Base-by-base conservation (phyloP, 2,113 vertebrate genomes). In the Antigone vipio region DNA sequence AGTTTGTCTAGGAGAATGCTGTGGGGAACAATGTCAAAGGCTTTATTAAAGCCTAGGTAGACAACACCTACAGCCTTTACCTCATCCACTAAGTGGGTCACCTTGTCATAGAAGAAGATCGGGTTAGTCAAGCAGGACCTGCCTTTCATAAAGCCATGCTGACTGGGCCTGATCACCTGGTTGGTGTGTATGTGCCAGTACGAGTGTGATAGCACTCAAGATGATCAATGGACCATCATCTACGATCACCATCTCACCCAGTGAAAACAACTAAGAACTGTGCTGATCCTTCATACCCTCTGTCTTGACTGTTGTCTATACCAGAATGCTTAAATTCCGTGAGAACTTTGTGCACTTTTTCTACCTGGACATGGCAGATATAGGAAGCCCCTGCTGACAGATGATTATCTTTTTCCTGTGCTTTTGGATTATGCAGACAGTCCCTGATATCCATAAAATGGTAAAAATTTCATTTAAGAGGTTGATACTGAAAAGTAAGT, bases 321-420 rank as follows among this genome's bases (percentile, higher is more conserved):
- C 1, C 11, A 34, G 19, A 38, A 83, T 56, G 22, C 6, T 38
- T 56, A 5, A 79, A n/a, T 17, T 38, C 17, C 6, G 2, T 59
- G 32, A 84, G 86, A 67, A 17, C 13, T 83, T 40, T 29, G 5
- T 7, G 10, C 53, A 13, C 12, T 12, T 49, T 52, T 82, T 74
- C 34, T 68, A 38, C 18, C 18, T 67, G 13, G 5, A 13, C 12
- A 11, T 77, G 8, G 3, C 38, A 73, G 11, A 34, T 47, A 47
- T 0, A 75, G 44, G n/a, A 9, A 60, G 1, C 0, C 4, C 2
- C 4, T 59, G 5, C 9, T 81, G 5, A 34, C 6, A 60, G 19
- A 49, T 42, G 1, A 38, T 34, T 91, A 7, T 26, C 0, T 11
- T 55, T 53, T 77, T 67, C 30, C 20, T 67, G 4, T 80, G 26